Percentiles rank a stretch among this genome's conserved stretches.
Evolutionary conservation across 2,113 vertebrate genomes (phyloP).

Genomic region (Phylloscopus trochilus): DNA sequence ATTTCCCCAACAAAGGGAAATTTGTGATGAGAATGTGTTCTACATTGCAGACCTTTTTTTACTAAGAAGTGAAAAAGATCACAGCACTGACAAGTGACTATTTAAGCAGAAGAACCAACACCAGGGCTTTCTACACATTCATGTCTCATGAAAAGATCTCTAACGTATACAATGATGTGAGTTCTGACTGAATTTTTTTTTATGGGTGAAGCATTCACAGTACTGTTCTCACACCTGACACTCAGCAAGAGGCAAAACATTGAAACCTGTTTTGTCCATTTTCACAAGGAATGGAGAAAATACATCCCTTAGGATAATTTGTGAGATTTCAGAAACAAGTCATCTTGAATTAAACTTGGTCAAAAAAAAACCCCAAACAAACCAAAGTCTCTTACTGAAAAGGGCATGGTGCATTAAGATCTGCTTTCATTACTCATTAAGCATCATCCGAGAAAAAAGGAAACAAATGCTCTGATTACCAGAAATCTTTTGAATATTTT

Average conservation of each 20-base stretch:
- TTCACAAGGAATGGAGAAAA: not conserved
- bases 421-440: not conserved
- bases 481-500: not conserved
- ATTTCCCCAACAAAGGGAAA: not conserved
- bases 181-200: not conserved
- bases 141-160: not conserved
- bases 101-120: not conserved
- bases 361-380: not conserved
- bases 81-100: not conserved
- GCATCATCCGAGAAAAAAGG: not conserved
- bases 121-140: not conserved
- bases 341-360: not conserved
- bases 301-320: not conserved
- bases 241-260: not conserved
- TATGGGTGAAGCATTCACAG: not conserved
- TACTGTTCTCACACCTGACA: not conserved
- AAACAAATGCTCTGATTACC: not conserved
- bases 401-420: not conserved
- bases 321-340: not conserved
- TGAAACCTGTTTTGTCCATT: not conserved
- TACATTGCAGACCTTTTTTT: not conserved
- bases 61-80: not conserved
- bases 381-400: not conserved
- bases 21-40: not conserved
- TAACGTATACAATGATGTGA: rapidly evolving